Evolutionary conservation across 2,113 vertebrate species (phyloP), one percentile per base, ranked within the genome.

Genomic region (Tenrec ecaudatus): DNA sequence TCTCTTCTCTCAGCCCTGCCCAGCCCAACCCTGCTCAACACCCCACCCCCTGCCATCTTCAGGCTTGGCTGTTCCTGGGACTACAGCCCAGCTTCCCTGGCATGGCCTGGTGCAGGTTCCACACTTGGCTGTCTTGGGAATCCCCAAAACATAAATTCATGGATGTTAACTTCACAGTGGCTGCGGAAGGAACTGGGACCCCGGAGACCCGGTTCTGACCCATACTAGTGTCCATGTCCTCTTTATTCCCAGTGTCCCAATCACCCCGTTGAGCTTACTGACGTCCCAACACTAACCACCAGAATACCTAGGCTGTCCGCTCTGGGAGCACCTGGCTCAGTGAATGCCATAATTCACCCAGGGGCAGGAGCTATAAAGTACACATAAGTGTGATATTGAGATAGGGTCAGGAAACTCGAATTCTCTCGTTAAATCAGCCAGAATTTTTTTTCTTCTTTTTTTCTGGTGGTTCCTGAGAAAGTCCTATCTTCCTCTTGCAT

Each of bases 1-100:
- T 96, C 92, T 96, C 96, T 95, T 69, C 90, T 94, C 75, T 94
- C 27, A 94, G 90, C 90, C 93, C 94, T 95, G 95, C 96, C 96
- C 94, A 96, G 87, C 97, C 92, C 93, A 95, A 95, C 96, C 95
- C 81, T 95, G 93, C 88, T 66, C 90, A 20, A 25, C 64, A 25
- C 64, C 64, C 23, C 80, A 79, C 79, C 27, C 88, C 66, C 90
- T 20, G 22, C 60, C 22, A 23, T 62, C 83, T 82, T 76, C 31
- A 86, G 90, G 86, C 82, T 94, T 88, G 86, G 79, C 93, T 94
- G 94, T 60, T 96, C 79, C 60, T 92, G 92, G 95, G 93, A 95
- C 96, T 83, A 96, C 53, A 95, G 94, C 95, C 95, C 82, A 89
- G 80, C 71, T 88, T 95, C 71, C 64, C 60, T 88, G 66, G 93